Percentiles rank a stretch among this genome's conserved stretches.
phyloP scores from a whole-genome alignment of 1,140 invertebrate genomes.

The Diorhabda carinulata region DNA sequence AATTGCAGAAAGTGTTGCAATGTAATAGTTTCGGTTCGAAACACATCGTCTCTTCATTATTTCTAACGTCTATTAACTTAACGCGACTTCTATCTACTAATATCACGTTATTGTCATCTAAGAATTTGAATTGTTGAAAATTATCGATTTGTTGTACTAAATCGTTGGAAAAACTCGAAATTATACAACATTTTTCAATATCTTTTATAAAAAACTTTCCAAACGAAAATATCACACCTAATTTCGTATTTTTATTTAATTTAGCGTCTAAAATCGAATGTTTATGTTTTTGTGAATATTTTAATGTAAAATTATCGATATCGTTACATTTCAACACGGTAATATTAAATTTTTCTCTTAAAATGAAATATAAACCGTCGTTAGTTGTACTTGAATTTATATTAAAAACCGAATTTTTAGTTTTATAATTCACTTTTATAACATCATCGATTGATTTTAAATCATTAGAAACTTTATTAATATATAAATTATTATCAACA shows the following conservation, averaged over 20 bases:
- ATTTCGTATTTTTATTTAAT: conserved; percentile 8
- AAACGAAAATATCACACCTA: conserved; percentile 3
- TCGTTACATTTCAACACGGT: not conserved
- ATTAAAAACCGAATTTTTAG: not conserved
- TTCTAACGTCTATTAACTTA: conserved; percentile 3
- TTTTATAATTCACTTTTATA: not conserved
- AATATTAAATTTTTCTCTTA: conserved; percentile 12
- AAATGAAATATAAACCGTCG: not conserved
- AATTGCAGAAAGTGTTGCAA: conserved; percentile 14
- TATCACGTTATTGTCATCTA: conserved; percentile 1
- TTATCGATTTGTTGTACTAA: not conserved
- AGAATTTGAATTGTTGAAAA: conserved; percentile 17
- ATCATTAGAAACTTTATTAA: not conserved
- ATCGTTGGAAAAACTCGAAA: conserved; percentile 5
- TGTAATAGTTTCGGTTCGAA: conserved; percentile 11
- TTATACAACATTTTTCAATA: conserved; percentile 1
- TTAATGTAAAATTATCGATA: not conserved
- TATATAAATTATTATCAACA: conserved; percentile 9
- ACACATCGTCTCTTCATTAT: not conserved
- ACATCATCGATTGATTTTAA: not conserved
- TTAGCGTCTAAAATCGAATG: conserved; percentile 11
- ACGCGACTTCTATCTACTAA: conserved; percentile 9
- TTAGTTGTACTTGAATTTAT: conserved; percentile 5
- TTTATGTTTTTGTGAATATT: not conserved
- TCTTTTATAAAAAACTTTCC: conserved; percentile 8